Evolutionary conservation across 2,888 invertebrate genomes (phyloP), one percentile per base, ranked within the genome.

Genomic region (Tetropium fuscum): DNA sequence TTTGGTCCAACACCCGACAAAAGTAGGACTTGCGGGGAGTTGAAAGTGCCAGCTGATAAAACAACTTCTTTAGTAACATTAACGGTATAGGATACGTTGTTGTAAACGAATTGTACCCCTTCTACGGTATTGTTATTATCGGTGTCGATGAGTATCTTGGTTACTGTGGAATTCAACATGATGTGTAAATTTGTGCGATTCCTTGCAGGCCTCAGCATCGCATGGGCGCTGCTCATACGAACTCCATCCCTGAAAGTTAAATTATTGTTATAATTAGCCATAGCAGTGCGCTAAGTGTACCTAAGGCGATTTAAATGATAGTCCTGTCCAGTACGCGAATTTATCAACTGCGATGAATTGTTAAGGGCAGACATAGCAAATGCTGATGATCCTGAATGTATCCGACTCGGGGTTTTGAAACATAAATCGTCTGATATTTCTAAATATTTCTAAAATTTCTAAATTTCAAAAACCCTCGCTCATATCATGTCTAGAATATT

Each of bases 1-100:
- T 83, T 85, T 0, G 88, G 87, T 0, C 89, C 90, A 3, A 90
- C 83, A 3, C 90, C 90, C 0, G 89, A 89, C 1, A 88, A 83
- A 5, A 89, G 74, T 1, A 90, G 81, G n/a, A 89, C 78, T 78
- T 90, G 87, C 0, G 90, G 89, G 0, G 89, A 86, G 75, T 88
- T 88, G 2, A 90, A 47, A 6, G 58, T 45, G 0, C 90, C 89
- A 2, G 83, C 87, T 1, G 87, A 85, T 16, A 89, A 73, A 22
- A 90, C 82, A 1, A 85, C 85, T 83, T 87, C 87, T 68, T 84
- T 86, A 13, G 72, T 82, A n/a, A 83, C 86, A 1, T 77, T 79
- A 0, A 85, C 85, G 1, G 74, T 80, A 53, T 77, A 83, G 2
- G 77, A 81, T 44, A 78, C 70, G 0, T 84, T 84, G 18, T 85